Percentiles rank a stretch among this genome's conserved stretches.
Evolutionary conservation across 2,888 invertebrate genomes (phyloP).

Genomic region (Harmothoe impar): DNA sequence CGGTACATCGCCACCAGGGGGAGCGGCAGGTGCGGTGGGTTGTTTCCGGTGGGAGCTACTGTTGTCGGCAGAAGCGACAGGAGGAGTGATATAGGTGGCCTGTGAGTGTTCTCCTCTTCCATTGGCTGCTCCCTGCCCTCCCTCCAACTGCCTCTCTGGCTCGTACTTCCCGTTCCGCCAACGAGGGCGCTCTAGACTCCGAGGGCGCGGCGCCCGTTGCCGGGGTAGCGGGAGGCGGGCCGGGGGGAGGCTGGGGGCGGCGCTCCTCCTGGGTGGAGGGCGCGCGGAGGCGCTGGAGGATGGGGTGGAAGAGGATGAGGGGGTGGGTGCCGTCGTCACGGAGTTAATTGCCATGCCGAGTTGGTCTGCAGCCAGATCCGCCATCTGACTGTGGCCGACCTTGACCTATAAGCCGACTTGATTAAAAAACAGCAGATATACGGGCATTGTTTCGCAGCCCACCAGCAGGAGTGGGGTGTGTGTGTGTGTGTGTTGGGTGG

Average conservation of each 20-base stretch:
- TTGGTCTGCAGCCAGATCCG: background rate
- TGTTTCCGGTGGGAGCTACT: background rate
- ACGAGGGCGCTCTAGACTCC: background rate
- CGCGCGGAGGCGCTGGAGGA: background rate
- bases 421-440: background rate
- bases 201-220: background rate
- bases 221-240: background rate
- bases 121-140: background rate
- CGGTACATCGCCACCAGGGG: background rate
- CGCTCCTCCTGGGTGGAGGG: no score
- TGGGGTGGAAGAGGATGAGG: background rate
- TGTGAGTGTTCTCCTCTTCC: no score
- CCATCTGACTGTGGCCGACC: constrained; percentile 3
- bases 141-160: background rate
- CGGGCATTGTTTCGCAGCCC: background rate
- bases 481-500: background rate
- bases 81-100: no score
- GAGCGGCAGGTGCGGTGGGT: background rate
- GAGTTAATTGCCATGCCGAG: constrained; percentile 25
- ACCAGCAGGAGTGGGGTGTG: background rate
- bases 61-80: no score
- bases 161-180: background rate
- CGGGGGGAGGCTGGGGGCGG: no score
- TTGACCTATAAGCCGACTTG: background rate
- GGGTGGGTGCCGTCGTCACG: background rate